A percentile compares a stretch with the other conserved stretches of the same genome.
Conservation (phyloP, 2,888 invertebrate species). For the Pherbina coryleti region DNA sequence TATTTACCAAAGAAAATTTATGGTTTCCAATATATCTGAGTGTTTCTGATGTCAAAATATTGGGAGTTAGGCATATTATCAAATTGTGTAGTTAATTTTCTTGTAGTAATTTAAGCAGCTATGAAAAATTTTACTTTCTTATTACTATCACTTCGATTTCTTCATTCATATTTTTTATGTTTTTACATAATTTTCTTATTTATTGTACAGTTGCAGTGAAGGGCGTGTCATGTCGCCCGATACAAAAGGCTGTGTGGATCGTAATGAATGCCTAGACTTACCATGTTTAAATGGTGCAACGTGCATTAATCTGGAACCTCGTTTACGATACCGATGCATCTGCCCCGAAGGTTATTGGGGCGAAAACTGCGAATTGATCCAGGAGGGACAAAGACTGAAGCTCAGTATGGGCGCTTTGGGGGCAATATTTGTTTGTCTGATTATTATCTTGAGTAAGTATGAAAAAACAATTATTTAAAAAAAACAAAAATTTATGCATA, state of each 20-base stretch:
- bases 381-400: slow-evolving; percentile 94
- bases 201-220: slow-evolving; percentile 83
- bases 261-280: slow-evolving; percentile 94
- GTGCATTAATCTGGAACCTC: slow-evolving; percentile 92
- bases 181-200: neutral
- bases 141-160: too few relatives aligned
- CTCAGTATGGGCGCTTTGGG: slow-evolving; percentile 97
- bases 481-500: too few relatives aligned
- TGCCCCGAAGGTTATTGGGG: slow-evolving; percentile 95
- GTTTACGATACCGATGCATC: slow-evolving; percentile 87
- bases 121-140: too few relatives aligned
- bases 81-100: too few relatives aligned
- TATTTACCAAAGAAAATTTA: too few relatives aligned
- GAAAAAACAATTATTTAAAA: neutral
- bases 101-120: too few relatives aligned
- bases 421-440: slow-evolving; percentile 96
- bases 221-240: slow-evolving; percentile 91
- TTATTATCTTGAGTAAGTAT: slow-evolving; percentile 95
- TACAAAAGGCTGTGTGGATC: slow-evolving; percentile 93
- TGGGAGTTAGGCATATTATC: too few relatives aligned
- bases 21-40: too few relatives aligned
- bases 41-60: too few relatives aligned
- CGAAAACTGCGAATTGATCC: slow-evolving; percentile 92
- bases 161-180: neutral
- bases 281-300: slow-evolving; percentile 94